Evolutionary conservation across 2,113 vertebrate species (phyloP), one percentile per base, ranked within the genome.

Genomic region (Gallinago jamesoni): DNA sequence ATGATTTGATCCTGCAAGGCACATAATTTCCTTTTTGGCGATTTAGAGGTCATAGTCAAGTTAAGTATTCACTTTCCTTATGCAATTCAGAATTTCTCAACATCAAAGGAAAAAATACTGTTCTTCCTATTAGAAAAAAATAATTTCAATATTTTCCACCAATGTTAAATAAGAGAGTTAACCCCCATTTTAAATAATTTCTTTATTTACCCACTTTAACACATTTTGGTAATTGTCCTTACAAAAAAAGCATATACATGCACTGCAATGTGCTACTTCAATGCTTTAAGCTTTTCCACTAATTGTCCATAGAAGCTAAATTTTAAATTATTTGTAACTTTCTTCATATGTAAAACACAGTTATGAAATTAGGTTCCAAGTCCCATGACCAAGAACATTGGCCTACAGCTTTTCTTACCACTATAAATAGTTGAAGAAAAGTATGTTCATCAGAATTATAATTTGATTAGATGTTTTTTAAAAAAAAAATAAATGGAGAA

Each of bases 351-450:
- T 67, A 84, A 94, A 52, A 25, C 73, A 60, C 0, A 1, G 50
- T 27, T 93, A 73, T 90, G 57, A 85, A 94, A 87, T 52, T 13
- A 70, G 19, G 47, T 89, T 92, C 62, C 69, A 79, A 82, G 69
- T 79, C 57, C 45, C 62, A 76, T 0, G 2, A 76, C 69, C 67
- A 88, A 2, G 84, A 87, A 91, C 77, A 75, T 0, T 53, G 45
- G 80, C 83, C 84, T 37, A 41, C 15, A 76, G 94, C 69, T 88
- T 60, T 96, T 92, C 68, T 81, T 93, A 70, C 33, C 31, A 43
- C 85, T 72, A 57, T 11, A 92, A 93, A 78, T 64, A 94, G 53
- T 62, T 94, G 85, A 92, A 93, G n/a, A 35, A 84, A 72, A 92
- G 48, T 52, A 93, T 78, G 81, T 92, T 69, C 53, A 73, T 78